Evolutionary conservation across 2,888 invertebrate species (phyloP).

Genomic region (Harpagoxenus sublaevis): DNA sequence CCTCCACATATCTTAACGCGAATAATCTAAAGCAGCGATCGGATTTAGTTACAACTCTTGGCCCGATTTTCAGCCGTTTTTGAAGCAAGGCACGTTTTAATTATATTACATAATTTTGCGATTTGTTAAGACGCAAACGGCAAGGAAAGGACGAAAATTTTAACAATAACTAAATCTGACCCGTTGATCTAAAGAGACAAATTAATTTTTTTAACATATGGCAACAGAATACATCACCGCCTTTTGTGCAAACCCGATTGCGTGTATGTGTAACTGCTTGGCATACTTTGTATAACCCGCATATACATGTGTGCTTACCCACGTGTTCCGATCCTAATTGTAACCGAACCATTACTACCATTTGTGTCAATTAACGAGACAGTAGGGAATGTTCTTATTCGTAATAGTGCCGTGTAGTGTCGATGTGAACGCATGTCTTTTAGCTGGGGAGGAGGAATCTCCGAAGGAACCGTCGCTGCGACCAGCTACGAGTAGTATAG

Average conservation of each 20-base stretch:
- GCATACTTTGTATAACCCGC: conserved; percentile 63
- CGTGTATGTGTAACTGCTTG: conserved; percentile 70
- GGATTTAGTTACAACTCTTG: background rate
- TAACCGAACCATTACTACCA: conserved; percentile 52
- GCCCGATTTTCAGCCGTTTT: background rate
- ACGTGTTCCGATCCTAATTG: conserved; percentile 54
- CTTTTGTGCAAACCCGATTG: conserved; percentile 44
- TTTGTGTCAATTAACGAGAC: conserved; percentile 62
- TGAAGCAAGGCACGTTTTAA: background rate
- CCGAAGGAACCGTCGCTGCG: conserved; percentile 82
- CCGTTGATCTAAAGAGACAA: background rate
- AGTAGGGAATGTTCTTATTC: conserved; percentile 49
- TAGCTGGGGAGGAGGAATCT: conserved; percentile 82
- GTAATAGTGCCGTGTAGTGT: conserved; percentile 66
- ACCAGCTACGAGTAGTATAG: conserved; percentile 82
- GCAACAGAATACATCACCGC: conserved; percentile 29
- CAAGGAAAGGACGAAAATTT: background rate
- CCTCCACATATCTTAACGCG: background rate
- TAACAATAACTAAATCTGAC: background rate
- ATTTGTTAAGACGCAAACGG: background rate
- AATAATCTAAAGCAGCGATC: background rate
- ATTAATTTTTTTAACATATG: conserved; percentile 14
- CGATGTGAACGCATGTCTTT: conserved; percentile 77
- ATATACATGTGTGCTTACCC: conserved; percentile 71
- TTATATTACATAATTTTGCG: too few relatives aligned